Percentiles rank a stretch among this genome's conserved stretches.
Evolutionary conservation across 2,113 vertebrate species (phyloP).

Genomic region (Callipepla squamata): DNA sequence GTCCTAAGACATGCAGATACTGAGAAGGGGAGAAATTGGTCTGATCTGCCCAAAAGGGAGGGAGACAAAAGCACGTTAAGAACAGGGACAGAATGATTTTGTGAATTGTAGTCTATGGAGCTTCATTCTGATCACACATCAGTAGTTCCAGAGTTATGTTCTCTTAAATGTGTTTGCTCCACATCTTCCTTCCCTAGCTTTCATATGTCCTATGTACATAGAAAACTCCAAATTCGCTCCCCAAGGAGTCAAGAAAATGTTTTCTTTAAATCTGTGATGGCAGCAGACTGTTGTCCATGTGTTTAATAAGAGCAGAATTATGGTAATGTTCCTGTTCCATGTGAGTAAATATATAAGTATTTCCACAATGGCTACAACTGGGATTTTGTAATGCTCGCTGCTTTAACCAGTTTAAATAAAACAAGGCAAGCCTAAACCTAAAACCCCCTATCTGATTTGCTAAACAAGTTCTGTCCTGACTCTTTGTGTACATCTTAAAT

Average conservation of each 20-base stretch:
- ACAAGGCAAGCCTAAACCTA: conserved; percentile 11
- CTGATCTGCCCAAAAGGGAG: neutral
- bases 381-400: neutral
- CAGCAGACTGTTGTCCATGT: neutral
- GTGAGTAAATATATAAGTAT: conserved; percentile 13
- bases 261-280: neutral
- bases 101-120: neutral
- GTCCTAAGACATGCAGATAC: neutral
- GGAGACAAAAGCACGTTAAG: neutral
- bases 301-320: conserved; percentile 9
- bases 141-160: neutral
- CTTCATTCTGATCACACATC: fast-evolving
- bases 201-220: neutral
- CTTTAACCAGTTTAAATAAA: conserved; percentile 41
- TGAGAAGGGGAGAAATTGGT: neutral
- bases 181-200: neutral
- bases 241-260: conserved; percentile 3
- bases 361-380: conserved; percentile 25
- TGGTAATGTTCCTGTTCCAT: neutral
- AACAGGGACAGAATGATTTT: neutral
- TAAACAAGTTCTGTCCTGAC: conserved; percentile 52
- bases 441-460: conserved; percentile 23
- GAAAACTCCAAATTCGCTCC: neutral
- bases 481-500: conserved; percentile 44
- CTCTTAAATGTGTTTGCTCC: neutral